phyloP scores from a whole-genome alignment of 2,797 vertebrate species.

The Lepilemur septentrionalis region DNA sequence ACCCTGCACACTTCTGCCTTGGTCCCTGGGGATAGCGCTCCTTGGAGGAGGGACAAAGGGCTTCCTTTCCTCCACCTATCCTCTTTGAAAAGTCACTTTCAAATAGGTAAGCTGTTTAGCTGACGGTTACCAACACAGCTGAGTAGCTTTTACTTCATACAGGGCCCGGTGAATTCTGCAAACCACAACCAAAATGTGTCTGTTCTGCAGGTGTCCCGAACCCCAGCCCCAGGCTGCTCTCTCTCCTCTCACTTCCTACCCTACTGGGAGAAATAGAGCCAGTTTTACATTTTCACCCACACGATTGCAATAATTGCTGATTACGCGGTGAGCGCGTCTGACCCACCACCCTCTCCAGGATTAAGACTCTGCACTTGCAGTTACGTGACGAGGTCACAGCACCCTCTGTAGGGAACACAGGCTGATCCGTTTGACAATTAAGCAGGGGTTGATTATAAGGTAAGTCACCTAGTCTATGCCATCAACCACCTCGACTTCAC shows the following conservation, averaged over 20 bases:
- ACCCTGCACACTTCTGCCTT: fast-evolving
- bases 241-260: neutral
- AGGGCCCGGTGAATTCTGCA: neutral
- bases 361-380: neutral
- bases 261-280: neutral
- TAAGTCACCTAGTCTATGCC: neutral
- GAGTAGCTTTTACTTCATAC: fast-evolving
- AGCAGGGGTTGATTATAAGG: neutral
- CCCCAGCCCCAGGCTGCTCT: neutral
- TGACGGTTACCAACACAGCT: fast-evolving
- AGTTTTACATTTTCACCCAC: neutral
- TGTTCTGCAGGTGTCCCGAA: neutral
- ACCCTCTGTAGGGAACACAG: neutral
- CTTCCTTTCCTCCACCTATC: no score
- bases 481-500: neutral
- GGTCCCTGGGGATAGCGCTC: fast-evolving
- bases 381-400: neutral
- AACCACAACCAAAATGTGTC: neutral
- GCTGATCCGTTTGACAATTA: neutral
- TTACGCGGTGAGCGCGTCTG: neutral
- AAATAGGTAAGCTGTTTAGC: fast-evolving
- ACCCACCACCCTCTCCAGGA: neutral
- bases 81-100: neutral
- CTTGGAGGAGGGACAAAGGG: neutral
- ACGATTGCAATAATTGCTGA: neutral